Evolutionary conservation across 1,140 invertebrate genomes (phyloP).

Genomic region (Meloidogyne chitwoodi): DNA sequence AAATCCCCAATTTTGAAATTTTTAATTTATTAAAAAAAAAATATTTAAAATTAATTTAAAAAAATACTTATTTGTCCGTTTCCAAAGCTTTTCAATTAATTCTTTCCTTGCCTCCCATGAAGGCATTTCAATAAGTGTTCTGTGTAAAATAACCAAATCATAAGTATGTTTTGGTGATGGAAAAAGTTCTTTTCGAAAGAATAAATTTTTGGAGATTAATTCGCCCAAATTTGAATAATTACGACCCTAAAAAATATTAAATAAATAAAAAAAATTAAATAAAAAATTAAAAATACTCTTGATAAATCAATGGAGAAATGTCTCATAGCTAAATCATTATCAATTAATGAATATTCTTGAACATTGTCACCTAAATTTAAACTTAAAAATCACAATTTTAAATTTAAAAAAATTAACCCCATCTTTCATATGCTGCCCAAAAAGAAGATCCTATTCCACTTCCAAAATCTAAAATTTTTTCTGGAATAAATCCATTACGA

Average conservation of each 20-base stretch:
- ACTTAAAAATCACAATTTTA: neutral
- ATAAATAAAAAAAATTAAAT: neutral
- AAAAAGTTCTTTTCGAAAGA: conserved; percentile 35
- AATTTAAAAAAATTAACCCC: conserved; percentile 19
- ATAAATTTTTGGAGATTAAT: conserved; percentile 41
- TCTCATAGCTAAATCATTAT: conserved; percentile 3
- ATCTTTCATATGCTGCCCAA: conserved; percentile 44
- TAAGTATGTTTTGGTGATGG: conserved; percentile 44
- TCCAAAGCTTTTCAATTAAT: conserved; percentile 39
- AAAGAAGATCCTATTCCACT: conserved; percentile 41
- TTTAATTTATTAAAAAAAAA: too few relatives aligned
- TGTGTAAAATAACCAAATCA: conserved; percentile 48
- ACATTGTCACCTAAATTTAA: conserved; percentile 2
- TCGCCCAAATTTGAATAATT: conserved; percentile 17
- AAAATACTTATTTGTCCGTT: conserved; percentile 45
- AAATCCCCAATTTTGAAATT: too few relatives aligned
- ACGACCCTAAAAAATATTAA: conserved; percentile 27
- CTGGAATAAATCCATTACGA: conserved; percentile 34
- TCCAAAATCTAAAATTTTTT: conserved; percentile 45
- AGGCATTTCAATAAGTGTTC: conserved; percentile 42
- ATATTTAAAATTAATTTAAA: too few relatives aligned
- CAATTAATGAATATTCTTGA: conserved; percentile 19
- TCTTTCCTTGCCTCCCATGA: conserved; percentile 36
- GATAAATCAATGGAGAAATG: conserved; percentile 20
- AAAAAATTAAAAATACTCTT: neutral